A percentile compares a stretch with the other conserved stretches of the same genome.
These are phyloP conservation scores for Parazoanthus swiftii DNA, from an alignment of 92 coral and sea anemone genomes.

Conservation along the genomic window DNA sequence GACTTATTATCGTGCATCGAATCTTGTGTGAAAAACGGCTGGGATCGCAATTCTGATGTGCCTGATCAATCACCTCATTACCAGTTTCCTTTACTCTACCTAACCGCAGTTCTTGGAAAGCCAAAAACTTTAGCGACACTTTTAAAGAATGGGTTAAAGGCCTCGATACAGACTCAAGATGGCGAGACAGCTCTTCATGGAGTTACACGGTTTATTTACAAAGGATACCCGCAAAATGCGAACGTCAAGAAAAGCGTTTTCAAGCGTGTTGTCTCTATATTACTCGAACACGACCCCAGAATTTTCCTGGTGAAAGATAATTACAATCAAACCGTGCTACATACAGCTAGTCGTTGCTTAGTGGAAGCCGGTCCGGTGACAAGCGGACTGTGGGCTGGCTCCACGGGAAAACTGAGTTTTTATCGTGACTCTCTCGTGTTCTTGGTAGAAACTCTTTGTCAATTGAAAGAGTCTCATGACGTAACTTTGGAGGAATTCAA, in stretches of 20 bases:
- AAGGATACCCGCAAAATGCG: conserved; percentile 29
- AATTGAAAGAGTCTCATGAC: neutral
- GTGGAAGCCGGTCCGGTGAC: conserved; percentile 8
- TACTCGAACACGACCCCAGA: conserved; percentile 18
- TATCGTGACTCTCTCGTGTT: conserved; percentile 20
- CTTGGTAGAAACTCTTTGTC: neutral
- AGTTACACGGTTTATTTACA: conserved; percentile 12
- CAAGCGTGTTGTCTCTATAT: conserved; percentile 12
- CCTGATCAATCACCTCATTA: conserved; percentile 26
- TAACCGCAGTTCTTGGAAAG: conserved; percentile 26
- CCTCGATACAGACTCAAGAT: neutral
- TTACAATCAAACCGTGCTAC: conserved; percentile 13
- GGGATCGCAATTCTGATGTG: conserved; percentile 17
- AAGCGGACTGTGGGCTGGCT: conserved; percentile 18
- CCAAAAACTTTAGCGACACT: conserved; percentile 18
- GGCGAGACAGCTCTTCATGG: conserved; percentile 29
- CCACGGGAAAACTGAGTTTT: neutral
- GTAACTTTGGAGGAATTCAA: conserved; percentile 13
- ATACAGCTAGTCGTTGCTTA: neutral
- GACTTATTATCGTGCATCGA: neutral
- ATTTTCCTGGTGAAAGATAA: conserved; percentile 4
- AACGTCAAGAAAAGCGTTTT: conserved; percentile 18
- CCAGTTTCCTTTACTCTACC: conserved; percentile 28
- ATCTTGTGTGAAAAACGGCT: conserved; percentile 12
- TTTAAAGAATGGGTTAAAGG: conserved; percentile 8